Evolutionary conservation across 2,113 vertebrate species (phyloP).

Genomic region (Suricata suricatta): DNA sequence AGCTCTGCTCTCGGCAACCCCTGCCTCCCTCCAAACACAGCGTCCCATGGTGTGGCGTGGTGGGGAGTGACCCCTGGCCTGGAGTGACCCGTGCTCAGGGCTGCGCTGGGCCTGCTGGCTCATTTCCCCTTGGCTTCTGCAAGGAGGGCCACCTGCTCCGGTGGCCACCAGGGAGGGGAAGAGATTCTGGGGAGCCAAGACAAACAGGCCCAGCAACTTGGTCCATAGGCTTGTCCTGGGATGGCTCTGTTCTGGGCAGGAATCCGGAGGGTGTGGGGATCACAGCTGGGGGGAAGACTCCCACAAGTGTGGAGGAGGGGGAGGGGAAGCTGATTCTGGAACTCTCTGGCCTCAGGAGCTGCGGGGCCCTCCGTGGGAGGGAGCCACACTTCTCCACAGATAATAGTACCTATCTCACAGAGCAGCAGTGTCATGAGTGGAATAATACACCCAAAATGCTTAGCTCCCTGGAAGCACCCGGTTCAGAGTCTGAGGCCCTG

Average conservation of each 20-base stretch:
- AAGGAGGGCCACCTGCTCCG: constrained; percentile 69
- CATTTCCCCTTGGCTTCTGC: constrained; percentile 50
- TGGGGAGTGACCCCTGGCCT: constrained; percentile 32
- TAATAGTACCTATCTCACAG: background rate
- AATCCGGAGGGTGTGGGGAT: background rate
- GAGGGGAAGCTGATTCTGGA: background rate
- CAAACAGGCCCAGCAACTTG: constrained; percentile 51
- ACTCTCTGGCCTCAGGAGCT: background rate
- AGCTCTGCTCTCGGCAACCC: background rate
- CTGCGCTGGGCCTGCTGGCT: constrained; percentile 39
- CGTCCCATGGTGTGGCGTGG: background rate
- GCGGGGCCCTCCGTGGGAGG: background rate
- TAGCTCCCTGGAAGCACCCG: background rate
- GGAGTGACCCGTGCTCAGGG: constrained; percentile 46
- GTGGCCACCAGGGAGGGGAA: constrained; percentile 20
- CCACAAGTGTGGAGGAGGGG: background rate
- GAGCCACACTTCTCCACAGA: background rate
- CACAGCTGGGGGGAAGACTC: constrained; percentile 63
- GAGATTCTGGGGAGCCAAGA: constrained; percentile 61
- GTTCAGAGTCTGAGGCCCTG: background rate
- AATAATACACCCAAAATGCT: background rate
- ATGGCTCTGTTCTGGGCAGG: constrained; percentile 52
- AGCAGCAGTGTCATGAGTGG: background rate
- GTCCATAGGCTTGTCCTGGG: constrained; percentile 60
- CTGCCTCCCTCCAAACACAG: background rate